Base-by-base conservation (phyloP, 2,888 invertebrate species). In the Apocheima hispidaria region DNA sequence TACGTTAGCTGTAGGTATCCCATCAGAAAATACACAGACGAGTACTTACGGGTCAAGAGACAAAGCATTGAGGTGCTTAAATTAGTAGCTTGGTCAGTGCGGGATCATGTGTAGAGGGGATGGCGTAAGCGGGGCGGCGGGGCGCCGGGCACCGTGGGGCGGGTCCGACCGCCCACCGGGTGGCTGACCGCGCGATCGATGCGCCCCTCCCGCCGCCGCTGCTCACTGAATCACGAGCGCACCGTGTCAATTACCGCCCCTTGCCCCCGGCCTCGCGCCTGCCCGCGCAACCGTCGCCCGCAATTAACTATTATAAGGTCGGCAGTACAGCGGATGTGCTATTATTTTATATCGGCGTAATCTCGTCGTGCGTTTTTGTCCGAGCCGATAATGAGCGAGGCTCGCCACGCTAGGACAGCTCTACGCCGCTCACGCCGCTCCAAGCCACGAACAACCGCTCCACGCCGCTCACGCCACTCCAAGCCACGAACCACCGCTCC, bases 101-200 rank as follows among this genome's bases (percentile, higher is more conserved):
- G 12, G 43, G 43, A 26, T 50, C 41, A 59, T 55, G 49, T 57
- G 59, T 12, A 63, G 26, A 28, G 58, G 53, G 40, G 50, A n/a
- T n/a, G 58, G 18, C 18, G 49, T 43, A 59, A 40, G 55, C 53
- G 60, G 59, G 55, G 63, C 61, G 62, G 54, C 50, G 63, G 63
- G 60, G 66, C 68, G 69, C 66, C 60, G 66, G 76, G 68, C 65
- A 65, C 65, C 54, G 67, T 68, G 66, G 70, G 63, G 63, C 61
- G 69, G 59, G 33, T 9, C 35, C n/a, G 48, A 6, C 12, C 33
- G 35, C 35, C 21, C 35, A 60, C 12, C 43, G 14, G 36, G 23
- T 72, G 64, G 57, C 50, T 41, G 41, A 21, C 26, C 44, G 44
- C 44, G 54, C 56, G 56, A 41, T 50, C 62, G 56, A 44, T 43